These are phyloP conservation scores for Willisornis vidua DNA, from an alignment of 2,113 vertebrate species.

Conservation along the genomic window DNA sequence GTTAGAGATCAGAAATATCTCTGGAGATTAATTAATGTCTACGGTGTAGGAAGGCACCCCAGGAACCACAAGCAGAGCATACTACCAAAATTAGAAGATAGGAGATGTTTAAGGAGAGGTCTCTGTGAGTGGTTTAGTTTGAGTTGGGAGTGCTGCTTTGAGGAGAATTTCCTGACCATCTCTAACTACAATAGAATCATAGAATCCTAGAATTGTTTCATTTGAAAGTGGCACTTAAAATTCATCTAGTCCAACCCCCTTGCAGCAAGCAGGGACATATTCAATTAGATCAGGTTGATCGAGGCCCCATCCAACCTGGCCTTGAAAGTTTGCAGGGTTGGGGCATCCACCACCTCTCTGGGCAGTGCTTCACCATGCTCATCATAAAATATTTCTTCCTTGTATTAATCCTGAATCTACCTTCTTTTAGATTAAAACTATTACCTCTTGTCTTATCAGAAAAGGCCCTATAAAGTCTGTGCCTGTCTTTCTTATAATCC, in stretches of 20 bases:
- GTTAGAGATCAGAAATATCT: not conserved
- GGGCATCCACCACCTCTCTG: not conserved
- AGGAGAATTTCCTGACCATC: not conserved
- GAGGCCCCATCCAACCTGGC: not conserved
- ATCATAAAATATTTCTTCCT: not conserved
- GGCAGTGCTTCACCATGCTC: not conserved
- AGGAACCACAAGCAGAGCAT: not conserved
- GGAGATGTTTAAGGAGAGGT: not conserved
- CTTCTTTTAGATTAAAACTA: not conserved
- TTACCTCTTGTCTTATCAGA: not conserved
- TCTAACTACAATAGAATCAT: not conserved
- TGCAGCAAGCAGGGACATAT: not conserved
- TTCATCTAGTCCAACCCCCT: not conserved
- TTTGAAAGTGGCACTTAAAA: not conserved
- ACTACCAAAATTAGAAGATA: not conserved
- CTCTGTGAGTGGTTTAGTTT: not conserved
- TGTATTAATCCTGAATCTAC: not conserved
- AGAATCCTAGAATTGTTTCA: not conserved
- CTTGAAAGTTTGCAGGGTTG: not conserved
- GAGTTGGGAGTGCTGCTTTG: not conserved
- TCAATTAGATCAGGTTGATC: not conserved
- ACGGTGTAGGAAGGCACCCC: not conserved
- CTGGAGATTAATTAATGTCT: not conserved
- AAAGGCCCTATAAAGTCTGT: not conserved
- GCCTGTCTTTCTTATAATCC: not conserved